phyloP scores from a whole-genome alignment of 2,888 invertebrate genomes.

The Scelioninae gen. 1 region DNA sequence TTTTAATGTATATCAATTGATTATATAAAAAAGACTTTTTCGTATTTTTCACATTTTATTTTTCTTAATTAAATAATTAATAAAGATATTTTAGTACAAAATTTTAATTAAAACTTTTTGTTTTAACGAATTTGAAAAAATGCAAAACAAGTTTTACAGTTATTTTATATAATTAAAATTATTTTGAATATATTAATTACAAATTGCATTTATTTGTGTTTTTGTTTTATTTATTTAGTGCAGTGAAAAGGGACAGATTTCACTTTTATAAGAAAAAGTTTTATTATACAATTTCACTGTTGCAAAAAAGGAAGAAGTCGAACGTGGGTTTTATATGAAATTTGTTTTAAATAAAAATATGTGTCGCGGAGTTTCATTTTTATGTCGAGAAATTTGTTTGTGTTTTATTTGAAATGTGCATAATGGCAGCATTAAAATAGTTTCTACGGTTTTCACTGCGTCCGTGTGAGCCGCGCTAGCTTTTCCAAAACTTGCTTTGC shows the following conservation, averaged over 20 bases:
- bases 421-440: slow-evolving; percentile 63
- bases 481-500: slow-evolving; percentile 52
- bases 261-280: slow-evolving; percentile 57
- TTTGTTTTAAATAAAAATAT: slow-evolving; percentile 57
- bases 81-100: too few relatives aligned
- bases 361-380: slow-evolving; percentile 56
- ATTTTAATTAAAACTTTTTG: too few relatives aligned
- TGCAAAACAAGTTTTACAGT: too few relatives aligned
- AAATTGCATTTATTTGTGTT: not conserved
- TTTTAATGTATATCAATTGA: too few relatives aligned
- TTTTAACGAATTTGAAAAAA: too few relatives aligned
- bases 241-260: slow-evolving; percentile 32
- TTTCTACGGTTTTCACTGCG: slow-evolving; percentile 61
- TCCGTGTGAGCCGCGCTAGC: slow-evolving; percentile 29
- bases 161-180: too few relatives aligned
- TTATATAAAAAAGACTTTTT: too few relatives aligned
- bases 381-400: slow-evolving; percentile 53
- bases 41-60: too few relatives aligned
- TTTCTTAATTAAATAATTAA: too few relatives aligned
- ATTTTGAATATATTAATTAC: too few relatives aligned
- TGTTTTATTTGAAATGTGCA: slow-evolving; percentile 58
- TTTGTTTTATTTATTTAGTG: slow-evolving; percentile 21
- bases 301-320: slow-evolving; percentile 35
- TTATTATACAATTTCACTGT: slow-evolving; percentile 57
- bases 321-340: slow-evolving; percentile 47